These are phyloP conservation scores for Falco punctatus DNA, from an alignment of 2,113 vertebrate genomes.

Conservation along the genomic window DNA sequence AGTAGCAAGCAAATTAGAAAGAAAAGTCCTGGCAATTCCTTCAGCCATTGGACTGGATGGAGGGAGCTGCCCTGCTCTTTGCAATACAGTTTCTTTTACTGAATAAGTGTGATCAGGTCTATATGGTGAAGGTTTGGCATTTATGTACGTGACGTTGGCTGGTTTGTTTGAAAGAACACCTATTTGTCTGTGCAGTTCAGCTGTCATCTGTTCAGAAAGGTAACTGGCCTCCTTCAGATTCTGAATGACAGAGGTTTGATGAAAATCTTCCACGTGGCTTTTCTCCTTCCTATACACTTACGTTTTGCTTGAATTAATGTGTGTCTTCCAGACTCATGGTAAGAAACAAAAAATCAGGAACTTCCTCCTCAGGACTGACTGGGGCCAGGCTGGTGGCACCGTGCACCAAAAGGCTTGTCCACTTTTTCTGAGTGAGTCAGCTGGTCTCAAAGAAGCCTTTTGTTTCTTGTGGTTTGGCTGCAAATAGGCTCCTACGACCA, in stretches of 20 bases:
- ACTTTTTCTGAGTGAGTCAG: background rate
- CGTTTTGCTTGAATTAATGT: background rate
- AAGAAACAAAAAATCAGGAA: background rate
- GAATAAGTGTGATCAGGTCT: background rate
- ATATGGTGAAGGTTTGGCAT: background rate
- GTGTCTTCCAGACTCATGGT: background rate
- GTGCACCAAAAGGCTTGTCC: background rate
- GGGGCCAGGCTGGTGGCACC: background rate
- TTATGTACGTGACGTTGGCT: background rate
- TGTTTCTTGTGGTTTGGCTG: background rate
- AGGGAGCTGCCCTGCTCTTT: background rate
- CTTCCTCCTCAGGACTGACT: background rate
- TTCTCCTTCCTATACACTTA: background rate
- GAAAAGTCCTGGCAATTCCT: background rate
- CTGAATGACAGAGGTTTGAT: background rate
- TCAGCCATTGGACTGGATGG: background rate
- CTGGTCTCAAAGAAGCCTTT: background rate
- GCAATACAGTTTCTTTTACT: background rate
- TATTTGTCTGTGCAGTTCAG: background rate
- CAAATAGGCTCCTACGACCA: background rate
- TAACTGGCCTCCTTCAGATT: background rate
- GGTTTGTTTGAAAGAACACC: background rate
- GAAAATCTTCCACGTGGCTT: background rate
- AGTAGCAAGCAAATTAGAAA: background rate
- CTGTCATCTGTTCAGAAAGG: background rate